phyloP scores from a whole-genome alignment of 2,888 invertebrate species.

The Noctua comes region DNA sequence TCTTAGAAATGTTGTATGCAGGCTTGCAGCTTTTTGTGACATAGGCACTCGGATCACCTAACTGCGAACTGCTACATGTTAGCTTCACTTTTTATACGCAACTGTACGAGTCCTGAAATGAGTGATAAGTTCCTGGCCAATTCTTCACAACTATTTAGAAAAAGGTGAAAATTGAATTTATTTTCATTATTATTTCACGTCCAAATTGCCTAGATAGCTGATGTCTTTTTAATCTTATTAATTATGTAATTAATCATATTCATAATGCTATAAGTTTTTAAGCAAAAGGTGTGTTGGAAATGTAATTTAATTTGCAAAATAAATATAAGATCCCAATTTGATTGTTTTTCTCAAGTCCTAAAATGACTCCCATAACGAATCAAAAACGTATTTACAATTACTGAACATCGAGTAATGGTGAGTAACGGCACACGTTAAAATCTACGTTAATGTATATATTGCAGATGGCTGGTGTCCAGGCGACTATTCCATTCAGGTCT shows the following conservation, averaged over 20 bases:
- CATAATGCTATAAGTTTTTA: slow-evolving; percentile 43
- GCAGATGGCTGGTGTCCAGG: slow-evolving; percentile 87
- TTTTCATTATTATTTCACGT: slow-evolving; percentile 4
- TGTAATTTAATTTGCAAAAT: slow-evolving; percentile 58
- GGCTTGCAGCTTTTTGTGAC: slow-evolving; percentile 5
- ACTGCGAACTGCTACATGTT: background rate
- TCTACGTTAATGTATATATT: slow-evolving; percentile 53
- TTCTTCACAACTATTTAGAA: background rate
- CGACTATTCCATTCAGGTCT: slow-evolving; percentile 86
- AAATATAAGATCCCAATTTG: slow-evolving; percentile 43
- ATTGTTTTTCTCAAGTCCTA: slow-evolving; percentile 23
- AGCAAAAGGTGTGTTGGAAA: slow-evolving; percentile 46
- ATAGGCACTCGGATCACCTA: background rate
- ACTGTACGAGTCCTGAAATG: background rate
- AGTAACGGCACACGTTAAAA: background rate
- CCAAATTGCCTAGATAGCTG: background rate
- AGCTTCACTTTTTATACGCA: background rate
- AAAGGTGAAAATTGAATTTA: background rate
- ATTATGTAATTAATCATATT: slow-evolving; percentile 30
- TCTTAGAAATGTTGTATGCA: background rate
- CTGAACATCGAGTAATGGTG: background rate
- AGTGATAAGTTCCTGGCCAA: background rate
- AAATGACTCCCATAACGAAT: background rate
- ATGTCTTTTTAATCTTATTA: slow-evolving; percentile 3
- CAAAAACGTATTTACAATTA: background rate